Evolutionary conservation across 1,140 invertebrate genomes (phyloP).

Genomic region (Asbolus verrucosus): DNA sequence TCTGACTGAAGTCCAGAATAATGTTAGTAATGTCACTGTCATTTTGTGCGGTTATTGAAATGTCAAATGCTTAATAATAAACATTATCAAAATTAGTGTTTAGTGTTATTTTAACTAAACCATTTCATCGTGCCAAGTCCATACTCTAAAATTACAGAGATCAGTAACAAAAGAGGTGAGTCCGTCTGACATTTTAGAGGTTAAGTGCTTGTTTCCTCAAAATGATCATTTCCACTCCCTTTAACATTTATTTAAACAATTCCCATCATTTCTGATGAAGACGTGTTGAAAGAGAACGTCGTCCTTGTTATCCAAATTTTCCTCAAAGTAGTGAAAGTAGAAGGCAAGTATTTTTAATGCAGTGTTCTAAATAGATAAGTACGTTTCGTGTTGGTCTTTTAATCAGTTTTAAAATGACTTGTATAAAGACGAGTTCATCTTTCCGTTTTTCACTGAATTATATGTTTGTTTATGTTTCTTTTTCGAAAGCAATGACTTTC

Average conservation of each 20-base stretch:
- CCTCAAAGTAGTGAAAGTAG: constrained; percentile 5
- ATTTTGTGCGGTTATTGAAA: constrained; percentile 37
- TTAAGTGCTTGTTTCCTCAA: constrained; percentile 15
- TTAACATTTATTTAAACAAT: constrained; percentile 5
- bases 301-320: constrained; percentile 6
- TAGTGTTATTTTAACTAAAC: neutral
- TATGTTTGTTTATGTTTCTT: constrained; percentile 12
- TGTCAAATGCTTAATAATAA: constrained; percentile 36
- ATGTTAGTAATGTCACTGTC: constrained; percentile 31
- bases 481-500: constrained; percentile 8
- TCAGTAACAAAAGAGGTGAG: constrained; percentile 16
- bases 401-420: constrained; percentile 18
- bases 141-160: constrained; percentile 1
- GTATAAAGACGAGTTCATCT: neutral
- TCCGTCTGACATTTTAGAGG: constrained; percentile 25
- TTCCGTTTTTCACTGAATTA: constrained; percentile 2
- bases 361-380: constrained; percentile 17
- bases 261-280: constrained; percentile 4
- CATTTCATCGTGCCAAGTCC: constrained; percentile 1
- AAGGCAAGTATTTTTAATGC: too few relatives aligned
- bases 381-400: neutral
- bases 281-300: neutral
- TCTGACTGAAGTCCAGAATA: neutral
- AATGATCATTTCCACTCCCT: constrained; percentile 14
- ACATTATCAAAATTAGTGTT: constrained; percentile 6